Percentiles rank a stretch among this genome's conserved stretches.
Conservation (phyloP, 1,140 invertebrate genomes). For the Rhizoglyphus robini region DNA sequence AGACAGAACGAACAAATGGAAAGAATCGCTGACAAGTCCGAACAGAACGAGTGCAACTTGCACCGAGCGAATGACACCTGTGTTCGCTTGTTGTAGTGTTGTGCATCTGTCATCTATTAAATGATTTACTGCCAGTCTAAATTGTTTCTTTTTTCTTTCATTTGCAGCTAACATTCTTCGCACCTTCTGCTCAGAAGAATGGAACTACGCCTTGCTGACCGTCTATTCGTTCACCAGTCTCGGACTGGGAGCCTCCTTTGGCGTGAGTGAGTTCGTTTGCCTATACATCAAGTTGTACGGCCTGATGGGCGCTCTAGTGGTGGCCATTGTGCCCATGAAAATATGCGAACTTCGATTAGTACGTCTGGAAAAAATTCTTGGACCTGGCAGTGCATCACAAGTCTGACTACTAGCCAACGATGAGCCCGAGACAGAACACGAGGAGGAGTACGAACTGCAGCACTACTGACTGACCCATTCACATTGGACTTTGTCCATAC, state of each 20-base stretch:
- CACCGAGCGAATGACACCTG: no score
- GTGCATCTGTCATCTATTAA: no score
- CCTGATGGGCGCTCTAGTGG: constrained; percentile 4
- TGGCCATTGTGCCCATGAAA: constrained; percentile 19
- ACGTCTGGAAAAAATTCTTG: constrained; percentile 1
- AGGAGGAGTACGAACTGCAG: not conserved
- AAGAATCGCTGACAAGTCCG: no score
- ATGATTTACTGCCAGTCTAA: no score
- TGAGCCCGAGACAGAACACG: not conserved
- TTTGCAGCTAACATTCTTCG: constrained; percentile 19
- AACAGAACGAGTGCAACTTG: no score
- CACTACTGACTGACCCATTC: not conserved
- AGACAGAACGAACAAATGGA: no score
- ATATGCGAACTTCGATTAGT: not conserved
- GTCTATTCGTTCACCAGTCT: constrained; percentile 19
- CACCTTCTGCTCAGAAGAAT: constrained; percentile 20
- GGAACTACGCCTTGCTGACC: constrained; percentile 20
- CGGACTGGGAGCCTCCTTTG: constrained; percentile 15
- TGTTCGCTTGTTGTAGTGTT: no score
- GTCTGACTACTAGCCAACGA: not conserved
- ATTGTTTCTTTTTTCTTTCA: not conserved
- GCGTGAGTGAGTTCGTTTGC: constrained; percentile 17
- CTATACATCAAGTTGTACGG: constrained; percentile 20
- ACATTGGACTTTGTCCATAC: not conserved
- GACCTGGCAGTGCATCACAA: not conserved